Base-by-base conservation (phyloP, 2,113 vertebrate species). In the Puma concolor region DNA sequence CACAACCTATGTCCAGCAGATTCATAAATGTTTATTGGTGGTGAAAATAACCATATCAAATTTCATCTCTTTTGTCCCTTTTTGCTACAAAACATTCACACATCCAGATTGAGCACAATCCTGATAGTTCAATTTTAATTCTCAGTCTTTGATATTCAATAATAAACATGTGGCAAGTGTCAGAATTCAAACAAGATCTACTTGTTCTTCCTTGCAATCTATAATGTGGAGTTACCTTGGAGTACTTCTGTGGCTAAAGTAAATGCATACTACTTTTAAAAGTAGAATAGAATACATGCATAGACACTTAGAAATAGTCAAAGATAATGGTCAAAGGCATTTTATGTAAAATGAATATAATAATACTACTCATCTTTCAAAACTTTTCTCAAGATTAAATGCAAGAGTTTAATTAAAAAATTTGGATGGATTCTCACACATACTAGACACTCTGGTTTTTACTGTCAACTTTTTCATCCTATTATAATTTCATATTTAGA, bases 101-200 rank as follows among this genome's bases (percentile, higher is more conserved):
- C 86, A 90, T 93, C 4, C 7, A 88, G 50, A 94, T 27, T 95
- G 85, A 94, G 25, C 25, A 74, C 52, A 76, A 48, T 87, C 50
- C 21, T 95, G 8, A 79, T 66, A 95, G 76, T 74, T 93, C 88
- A 88, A 72, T 94, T 94, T 92, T 97, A 97, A 98, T 97, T 94
- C 48, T 91, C 93, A 91, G 84, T 77, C n/a, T 94, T 66, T 33
- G n/a, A 48, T 94, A 96, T 74, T 93, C 95, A 96, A 96, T 96
- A 93, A 85, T 54, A 91, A 52, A 97, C 52, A 82, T 81, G 23
- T 88, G 67, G 69, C 0, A 0, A 87, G 85, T 97, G 93, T 91
- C 80, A 96, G 52, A 96, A 95, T 95, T 82, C 66, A 94, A 83
- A 87, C 23, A 82, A 50, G 17, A 79, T 86, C 38, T 71, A 50